phyloP scores from a whole-genome alignment of 2,113 vertebrate species.

The Panthera uncia region DNA sequence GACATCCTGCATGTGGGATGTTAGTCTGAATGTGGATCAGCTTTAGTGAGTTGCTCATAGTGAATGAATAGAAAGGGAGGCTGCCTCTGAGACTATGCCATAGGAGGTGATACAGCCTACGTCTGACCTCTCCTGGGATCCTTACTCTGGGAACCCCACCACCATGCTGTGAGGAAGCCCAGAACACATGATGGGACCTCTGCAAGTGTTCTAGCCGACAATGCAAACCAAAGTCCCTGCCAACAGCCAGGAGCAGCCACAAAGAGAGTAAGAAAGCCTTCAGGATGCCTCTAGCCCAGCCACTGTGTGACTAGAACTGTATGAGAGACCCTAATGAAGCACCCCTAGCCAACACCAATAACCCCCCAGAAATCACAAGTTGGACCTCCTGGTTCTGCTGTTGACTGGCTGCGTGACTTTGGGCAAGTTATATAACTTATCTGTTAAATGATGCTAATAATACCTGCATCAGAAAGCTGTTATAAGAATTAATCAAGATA shows the following conservation, averaged over 20 bases:
- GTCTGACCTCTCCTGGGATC: background rate
- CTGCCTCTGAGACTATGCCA: background rate
- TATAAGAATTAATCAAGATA: constrained; percentile 35
- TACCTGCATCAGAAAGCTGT: background rate
- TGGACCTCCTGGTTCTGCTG: background rate
- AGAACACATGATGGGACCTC: background rate
- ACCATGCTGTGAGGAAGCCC: background rate
- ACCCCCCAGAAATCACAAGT: background rate
- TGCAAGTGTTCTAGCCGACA: background rate
- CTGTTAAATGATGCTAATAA: constrained; percentile 4
- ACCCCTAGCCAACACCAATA: background rate
- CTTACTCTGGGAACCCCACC: background rate
- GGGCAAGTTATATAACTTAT: background rate
- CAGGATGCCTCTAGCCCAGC: background rate
- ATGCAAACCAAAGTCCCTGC: background rate
- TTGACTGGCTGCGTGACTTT: background rate
- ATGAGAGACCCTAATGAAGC: background rate
- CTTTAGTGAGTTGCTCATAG: background rate
- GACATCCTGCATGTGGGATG: background rate
- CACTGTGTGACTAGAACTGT: background rate
- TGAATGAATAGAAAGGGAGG: background rate
- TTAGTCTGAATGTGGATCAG: background rate
- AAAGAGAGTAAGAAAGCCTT: background rate
- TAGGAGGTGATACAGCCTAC: background rate
- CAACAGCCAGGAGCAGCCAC: background rate